These are phyloP conservation scores for Antigone vipio DNA, from an alignment of 2,113 vertebrate genomes.

Conservation along the genomic window DNA sequence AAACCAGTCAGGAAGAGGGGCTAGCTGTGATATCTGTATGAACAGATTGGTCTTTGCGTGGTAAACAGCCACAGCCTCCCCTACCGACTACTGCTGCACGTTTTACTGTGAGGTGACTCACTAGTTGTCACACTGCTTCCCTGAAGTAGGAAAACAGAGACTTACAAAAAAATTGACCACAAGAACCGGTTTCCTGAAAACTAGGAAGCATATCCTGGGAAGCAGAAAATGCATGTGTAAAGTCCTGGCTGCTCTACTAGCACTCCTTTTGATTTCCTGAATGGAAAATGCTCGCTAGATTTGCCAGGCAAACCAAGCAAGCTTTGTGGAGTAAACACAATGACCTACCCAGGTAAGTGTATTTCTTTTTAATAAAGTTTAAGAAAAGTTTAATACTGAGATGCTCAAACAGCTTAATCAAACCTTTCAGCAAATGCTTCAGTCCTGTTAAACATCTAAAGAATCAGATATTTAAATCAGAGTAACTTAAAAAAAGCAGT, in stretches of 20 bases:
- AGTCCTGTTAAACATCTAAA: background rate
- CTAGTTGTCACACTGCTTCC: background rate
- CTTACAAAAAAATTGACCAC: accelerated
- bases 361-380: background rate
- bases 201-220: background rate
- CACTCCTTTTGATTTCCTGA: background rate
- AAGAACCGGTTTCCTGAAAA: background rate
- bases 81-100: background rate
- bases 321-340: background rate
- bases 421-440: background rate
- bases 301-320: background rate
- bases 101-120: background rate
- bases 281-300: background rate
- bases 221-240: accelerated
- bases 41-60: background rate
- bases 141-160: background rate
- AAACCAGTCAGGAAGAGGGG: accelerated
- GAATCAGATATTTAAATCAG: background rate
- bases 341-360: background rate
- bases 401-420: background rate
- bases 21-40: background rate
- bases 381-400: accelerated
- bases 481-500: background rate
- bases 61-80: background rate
- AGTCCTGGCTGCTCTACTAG: background rate